phyloP scores from a whole-genome alignment of 2,888 invertebrate genomes.

The Dynastes hyllus region DNA sequence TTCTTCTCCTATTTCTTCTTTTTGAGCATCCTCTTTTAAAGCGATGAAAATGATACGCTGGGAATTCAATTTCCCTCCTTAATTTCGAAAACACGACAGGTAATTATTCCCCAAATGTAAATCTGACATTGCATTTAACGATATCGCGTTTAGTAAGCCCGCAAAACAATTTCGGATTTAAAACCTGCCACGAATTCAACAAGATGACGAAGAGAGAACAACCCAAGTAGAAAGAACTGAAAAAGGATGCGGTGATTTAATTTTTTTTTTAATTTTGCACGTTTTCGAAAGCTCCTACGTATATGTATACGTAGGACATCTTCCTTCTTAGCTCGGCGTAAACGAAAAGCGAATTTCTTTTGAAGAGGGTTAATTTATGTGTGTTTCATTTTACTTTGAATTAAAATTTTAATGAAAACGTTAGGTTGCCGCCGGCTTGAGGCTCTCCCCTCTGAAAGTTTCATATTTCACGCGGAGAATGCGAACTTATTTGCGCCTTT shows the following conservation, averaged over 20 bases:
- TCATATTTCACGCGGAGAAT: constrained; percentile 56
- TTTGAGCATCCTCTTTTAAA: neutral
- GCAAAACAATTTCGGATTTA: constrained; percentile 19
- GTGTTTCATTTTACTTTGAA: constrained; percentile 60
- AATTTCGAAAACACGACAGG: constrained; percentile 29
- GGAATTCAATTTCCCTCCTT: constrained; percentile 16
- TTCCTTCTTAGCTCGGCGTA: constrained; percentile 4
- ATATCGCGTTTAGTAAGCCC: neutral
- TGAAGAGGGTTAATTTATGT: constrained; percentile 61
- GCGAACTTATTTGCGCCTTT: constrained; percentile 51
- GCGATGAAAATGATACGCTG: neutral
- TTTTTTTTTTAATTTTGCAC: constrained; percentile 37
- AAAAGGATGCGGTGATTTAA: neutral
- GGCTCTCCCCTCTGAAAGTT: constrained; percentile 55
- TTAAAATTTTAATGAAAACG: constrained; percentile 62
- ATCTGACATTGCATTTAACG: constrained; percentile 12
- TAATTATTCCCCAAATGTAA: constrained; percentile 14
- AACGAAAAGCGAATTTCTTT: constrained; percentile 54
- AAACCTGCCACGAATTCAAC: constrained; percentile 2
- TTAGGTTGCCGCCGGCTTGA: constrained; percentile 53
- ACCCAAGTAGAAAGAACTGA: neutral
- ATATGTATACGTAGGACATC: neutral
- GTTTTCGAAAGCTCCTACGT: neutral
- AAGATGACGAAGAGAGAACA: neutral
- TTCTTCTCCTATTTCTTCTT: too few relatives aligned